Evolutionary conservation across 64 coral and sea anemone species (phyloP).

Genomic region (Montipora foliosa): DNA sequence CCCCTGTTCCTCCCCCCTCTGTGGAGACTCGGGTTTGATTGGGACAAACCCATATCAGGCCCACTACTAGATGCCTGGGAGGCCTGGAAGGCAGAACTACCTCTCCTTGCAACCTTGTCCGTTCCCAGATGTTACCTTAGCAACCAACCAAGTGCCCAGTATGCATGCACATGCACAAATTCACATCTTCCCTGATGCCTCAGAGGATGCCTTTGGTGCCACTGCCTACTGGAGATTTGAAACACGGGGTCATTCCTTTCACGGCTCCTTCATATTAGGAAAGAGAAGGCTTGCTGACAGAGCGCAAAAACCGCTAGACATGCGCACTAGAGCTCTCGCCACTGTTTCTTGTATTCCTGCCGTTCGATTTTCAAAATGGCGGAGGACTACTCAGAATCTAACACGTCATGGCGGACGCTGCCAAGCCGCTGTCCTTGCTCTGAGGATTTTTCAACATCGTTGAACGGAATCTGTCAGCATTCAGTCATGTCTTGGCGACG

Average conservation of each 20-base stretch:
- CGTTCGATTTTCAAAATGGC: too few species aligned
- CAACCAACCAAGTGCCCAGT: not conserved
- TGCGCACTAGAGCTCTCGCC: too few species aligned
- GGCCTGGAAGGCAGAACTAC: conserved; percentile 38
- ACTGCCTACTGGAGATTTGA: conserved; percentile 37
- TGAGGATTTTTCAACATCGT: too few species aligned
- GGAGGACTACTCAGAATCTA: too few species aligned
- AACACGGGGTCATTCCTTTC: conserved; percentile 5
- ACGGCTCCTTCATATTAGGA: conserved; percentile 64
- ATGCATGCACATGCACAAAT: conserved; percentile 1
- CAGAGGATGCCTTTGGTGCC: conserved; percentile 45
- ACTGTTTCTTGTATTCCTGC: too few species aligned
- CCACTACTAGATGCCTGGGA: conserved; percentile 29
- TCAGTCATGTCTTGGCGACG: too few species aligned
- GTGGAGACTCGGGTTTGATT: not conserved
- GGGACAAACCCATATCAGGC: conserved; percentile 54
- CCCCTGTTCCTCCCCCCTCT: too few species aligned
- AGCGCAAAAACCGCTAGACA: too few species aligned
- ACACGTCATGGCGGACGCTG: too few species aligned
- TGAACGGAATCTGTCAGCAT: too few species aligned
- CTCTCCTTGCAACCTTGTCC: conserved; percentile 16
- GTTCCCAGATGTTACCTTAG: conserved; percentile 29
- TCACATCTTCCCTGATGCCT: conserved; percentile 70
- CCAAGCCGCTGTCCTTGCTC: too few species aligned
- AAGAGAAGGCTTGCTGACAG: conserved; percentile 38